Evolutionary conservation across 2,797 vertebrate species (phyloP).

Genomic region (Argentina silus): DNA sequence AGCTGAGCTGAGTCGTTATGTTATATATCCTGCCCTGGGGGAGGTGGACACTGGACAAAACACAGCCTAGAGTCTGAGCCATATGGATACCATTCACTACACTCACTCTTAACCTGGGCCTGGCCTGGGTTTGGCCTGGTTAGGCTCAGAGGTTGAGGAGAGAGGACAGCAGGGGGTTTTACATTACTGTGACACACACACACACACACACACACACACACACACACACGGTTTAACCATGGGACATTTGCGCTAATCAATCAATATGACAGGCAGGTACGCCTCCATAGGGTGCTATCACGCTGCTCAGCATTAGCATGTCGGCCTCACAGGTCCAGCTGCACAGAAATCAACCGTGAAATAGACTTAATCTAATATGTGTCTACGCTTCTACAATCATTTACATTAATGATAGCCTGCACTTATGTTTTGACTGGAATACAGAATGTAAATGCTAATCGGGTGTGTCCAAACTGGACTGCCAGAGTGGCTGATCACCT

Average conservation of each 20-base stretch:
- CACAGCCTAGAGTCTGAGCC: conserved; percentile 40
- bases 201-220: conserved; percentile 27
- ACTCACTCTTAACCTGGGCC: background rate
- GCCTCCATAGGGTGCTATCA: conserved; percentile 39
- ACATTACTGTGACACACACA: background rate
- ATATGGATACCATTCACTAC: conserved; percentile 66
- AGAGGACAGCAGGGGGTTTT: background rate
- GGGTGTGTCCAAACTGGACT: conserved; percentile 24
- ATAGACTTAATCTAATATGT: conserved; percentile 46
- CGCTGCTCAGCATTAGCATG: conserved; percentile 36
- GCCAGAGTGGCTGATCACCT: conserved; percentile 23
- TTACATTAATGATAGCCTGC: conserved; percentile 45
- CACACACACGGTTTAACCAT: conserved; percentile 41
- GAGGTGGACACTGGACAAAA: conserved; percentile 45
- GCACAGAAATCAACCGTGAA: conserved; percentile 58
- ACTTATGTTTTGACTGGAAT: conserved; percentile 39
- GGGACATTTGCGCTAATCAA: conserved; percentile 62
- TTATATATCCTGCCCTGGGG: conserved; percentile 50
- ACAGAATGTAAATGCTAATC: conserved; percentile 12
- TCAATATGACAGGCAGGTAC: conserved; percentile 56
- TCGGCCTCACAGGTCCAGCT: conserved; percentile 49
- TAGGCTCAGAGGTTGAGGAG: conserved; percentile 15
- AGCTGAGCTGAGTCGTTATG: conserved; percentile 5
- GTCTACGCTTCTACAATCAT: conserved; percentile 23
- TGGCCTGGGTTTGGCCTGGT: conserved; percentile 30